phyloP scores from a whole-genome alignment of 2,113 vertebrate genomes.

The Oceanodroma tethys region DNA sequence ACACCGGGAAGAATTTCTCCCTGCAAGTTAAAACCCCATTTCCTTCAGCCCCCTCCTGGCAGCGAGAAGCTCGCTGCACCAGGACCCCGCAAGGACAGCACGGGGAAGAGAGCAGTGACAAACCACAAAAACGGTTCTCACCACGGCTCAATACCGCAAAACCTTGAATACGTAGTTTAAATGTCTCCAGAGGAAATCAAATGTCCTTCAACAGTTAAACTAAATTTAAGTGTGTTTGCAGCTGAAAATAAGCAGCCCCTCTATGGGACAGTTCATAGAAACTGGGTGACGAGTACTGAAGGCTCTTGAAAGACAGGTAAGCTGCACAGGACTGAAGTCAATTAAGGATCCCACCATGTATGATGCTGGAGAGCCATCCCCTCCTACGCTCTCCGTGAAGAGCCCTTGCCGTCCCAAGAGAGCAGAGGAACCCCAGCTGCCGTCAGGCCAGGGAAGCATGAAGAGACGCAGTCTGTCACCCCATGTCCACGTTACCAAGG shows the following conservation, averaged over 20 bases:
- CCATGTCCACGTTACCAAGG: fast-evolving
- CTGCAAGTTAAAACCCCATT: background rate
- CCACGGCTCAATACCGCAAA: background rate
- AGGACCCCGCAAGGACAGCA: background rate
- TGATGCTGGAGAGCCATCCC: background rate
- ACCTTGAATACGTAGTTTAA: background rate
- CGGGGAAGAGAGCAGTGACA: background rate
- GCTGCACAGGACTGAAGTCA: background rate
- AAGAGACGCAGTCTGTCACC: background rate
- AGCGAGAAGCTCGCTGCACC: background rate
- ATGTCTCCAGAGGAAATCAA: background rate
- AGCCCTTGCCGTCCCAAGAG: background rate
- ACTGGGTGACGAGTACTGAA: background rate
- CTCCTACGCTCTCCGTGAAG: background rate
- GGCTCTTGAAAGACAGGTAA: background rate
- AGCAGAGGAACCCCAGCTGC: background rate
- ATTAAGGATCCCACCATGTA: background rate
- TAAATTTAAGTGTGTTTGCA: background rate
- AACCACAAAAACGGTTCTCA: background rate
- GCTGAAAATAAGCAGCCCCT: background rate
- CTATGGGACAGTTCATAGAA: background rate
- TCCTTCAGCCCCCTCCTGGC: background rate
- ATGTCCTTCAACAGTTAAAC: background rate
- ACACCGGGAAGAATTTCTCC: background rate
- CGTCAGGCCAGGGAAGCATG: background rate